A percentile compares a stretch with the other conserved stretches of the same genome.
phyloP scores from a whole-genome alignment of 1,140 invertebrate species.

The Notospermus geniculatus region DNA sequence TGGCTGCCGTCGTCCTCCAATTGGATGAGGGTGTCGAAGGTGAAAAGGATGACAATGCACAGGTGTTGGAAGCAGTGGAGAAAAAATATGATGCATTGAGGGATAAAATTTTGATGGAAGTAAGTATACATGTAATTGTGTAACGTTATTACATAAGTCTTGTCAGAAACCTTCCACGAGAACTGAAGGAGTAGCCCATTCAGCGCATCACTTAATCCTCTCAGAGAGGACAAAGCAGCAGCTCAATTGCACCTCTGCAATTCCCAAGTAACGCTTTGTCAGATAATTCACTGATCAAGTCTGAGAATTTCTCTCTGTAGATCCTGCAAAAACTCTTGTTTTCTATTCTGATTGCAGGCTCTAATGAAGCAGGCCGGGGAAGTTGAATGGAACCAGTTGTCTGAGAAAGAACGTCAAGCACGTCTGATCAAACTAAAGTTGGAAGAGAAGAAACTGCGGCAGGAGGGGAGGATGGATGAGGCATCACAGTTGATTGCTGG shows the following conservation, averaged over 20 bases:
- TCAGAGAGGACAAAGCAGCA: no score
- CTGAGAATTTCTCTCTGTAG: no score
- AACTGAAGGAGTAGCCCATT: no score
- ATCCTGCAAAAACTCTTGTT: no score
- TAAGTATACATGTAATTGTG: no score
- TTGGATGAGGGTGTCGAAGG: constrained; percentile 12
- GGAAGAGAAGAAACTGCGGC: constrained; percentile 35
- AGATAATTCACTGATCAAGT: no score
- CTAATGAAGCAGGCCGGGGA: constrained; percentile 35
- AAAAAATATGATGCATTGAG: constrained; percentile 47
- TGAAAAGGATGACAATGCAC: constrained; percentile 23
- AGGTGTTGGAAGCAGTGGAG: constrained; percentile 38
- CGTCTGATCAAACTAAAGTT: constrained; percentile 37
- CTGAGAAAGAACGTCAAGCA: constrained; percentile 38
- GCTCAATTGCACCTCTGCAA: no score
- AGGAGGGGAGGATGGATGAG: constrained; percentile 42
- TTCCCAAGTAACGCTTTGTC: no score
- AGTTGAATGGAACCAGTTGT: constrained; percentile 37
- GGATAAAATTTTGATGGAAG: constrained; percentile 45
- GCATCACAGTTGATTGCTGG: constrained; percentile 32
- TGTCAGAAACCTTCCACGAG: no score
- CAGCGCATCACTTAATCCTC: no score
- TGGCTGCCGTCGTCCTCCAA: constrained; percentile 34
- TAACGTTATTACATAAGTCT: no score
- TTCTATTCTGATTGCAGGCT: constrained; percentile 11